A percentile compares a stretch with the other conserved stretches of the same genome.
These are phyloP conservation scores for Australoheros scitulus DNA, from an alignment of 2,113 vertebrate genomes.

Conservation along the genomic window DNA sequence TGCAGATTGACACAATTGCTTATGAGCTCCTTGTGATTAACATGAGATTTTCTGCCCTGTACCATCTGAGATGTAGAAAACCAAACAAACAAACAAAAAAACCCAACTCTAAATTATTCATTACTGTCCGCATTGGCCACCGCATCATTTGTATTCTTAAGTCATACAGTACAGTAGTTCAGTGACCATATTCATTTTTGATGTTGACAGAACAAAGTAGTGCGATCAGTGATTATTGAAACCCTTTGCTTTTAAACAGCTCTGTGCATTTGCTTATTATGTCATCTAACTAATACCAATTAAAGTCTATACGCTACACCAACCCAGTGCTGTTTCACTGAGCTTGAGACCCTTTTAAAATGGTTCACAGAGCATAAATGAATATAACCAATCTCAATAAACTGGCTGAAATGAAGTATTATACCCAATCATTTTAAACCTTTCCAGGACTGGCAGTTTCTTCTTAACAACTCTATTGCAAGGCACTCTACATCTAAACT, in stretches of 20 bases:
- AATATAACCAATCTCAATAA: constrained; percentile 35
- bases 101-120: background rate
- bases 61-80: background rate
- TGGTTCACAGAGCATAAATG: constrained; percentile 30
- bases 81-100: background rate
- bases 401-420: constrained; percentile 48
- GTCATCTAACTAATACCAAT: constrained; percentile 58
- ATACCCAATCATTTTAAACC: constrained; percentile 46
- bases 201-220: constrained; percentile 42
- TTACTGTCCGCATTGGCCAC: background rate
- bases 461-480: constrained; percentile 55
- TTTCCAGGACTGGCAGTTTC: constrained; percentile 44
- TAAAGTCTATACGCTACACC: constrained; percentile 41
- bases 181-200: constrained; percentile 42
- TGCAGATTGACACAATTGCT: background rate
- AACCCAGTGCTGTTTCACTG: constrained; percentile 29
- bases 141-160: constrained; percentile 46
- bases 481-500: constrained; percentile 20
- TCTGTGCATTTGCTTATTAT: constrained; percentile 47
- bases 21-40: background rate
- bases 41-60: background rate
- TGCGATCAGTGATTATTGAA: constrained; percentile 47
- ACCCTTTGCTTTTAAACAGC: constrained; percentile 47
- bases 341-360: constrained; percentile 40
- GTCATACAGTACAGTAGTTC: constrained; percentile 23